phyloP scores from a whole-genome alignment of 2,113 vertebrate genomes.

The Pangasianodon hypophthalmus region DNA sequence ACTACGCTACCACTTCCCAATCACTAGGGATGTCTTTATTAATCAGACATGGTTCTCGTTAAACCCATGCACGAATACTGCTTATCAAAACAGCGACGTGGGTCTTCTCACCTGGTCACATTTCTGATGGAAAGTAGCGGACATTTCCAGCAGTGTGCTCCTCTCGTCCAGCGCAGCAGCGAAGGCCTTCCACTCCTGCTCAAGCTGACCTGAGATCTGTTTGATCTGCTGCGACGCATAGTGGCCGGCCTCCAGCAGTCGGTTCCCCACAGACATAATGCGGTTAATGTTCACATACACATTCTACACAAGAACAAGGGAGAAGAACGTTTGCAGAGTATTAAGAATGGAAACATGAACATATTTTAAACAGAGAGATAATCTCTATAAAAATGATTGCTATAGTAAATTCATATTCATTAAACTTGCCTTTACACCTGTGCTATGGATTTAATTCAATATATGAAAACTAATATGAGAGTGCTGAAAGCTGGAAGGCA shows the following conservation, averaged over 20 bases:
- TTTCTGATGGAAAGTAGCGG: constrained; percentile 95
- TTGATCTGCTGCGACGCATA: constrained; percentile 97
- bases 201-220: constrained; percentile 93
- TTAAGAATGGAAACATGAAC: background rate
- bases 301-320: constrained; percentile 74
- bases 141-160: constrained; percentile 96
- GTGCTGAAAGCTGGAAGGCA: background rate
- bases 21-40: background rate
- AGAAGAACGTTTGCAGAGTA: background rate
- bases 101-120: constrained; percentile 85
- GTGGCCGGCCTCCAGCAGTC: constrained; percentile 94
- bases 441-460: background rate
- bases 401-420: background rate
- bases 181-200: constrained; percentile 97
- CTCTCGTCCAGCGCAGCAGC: constrained; percentile 95
- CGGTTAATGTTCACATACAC: constrained; percentile 99
- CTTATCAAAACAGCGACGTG: background rate
- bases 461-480: background rate
- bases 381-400: background rate
- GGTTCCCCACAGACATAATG: constrained; percentile 97
- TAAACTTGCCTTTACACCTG: background rate
- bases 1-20: background rate
- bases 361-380: background rate
- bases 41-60: background rate
- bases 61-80: background rate